Evolutionary conservation across 1,140 invertebrate genomes (phyloP).

Genomic region (Physella acuta): DNA sequence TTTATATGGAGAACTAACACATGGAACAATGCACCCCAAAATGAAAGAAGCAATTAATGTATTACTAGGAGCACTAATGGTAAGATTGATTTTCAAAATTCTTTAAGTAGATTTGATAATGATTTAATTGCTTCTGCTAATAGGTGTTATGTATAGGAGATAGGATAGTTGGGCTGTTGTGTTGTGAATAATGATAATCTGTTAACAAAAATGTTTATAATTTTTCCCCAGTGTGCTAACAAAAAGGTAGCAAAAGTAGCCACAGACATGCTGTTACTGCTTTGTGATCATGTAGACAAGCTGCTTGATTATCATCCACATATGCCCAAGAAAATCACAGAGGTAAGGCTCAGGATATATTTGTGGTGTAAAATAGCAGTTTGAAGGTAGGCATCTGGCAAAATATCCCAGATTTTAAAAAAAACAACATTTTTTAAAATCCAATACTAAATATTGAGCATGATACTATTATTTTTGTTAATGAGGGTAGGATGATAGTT

Average conservation of each 20-base stretch:
- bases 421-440: too few species aligned
- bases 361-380: too few species aligned
- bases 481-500: too few species aligned
- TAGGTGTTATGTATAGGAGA: neutral
- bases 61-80: conserved; percentile 83
- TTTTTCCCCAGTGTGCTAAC: conserved; percentile 81
- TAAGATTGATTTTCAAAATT: conserved; percentile 46
- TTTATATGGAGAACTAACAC: conserved; percentile 72
- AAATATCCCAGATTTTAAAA: too few species aligned
- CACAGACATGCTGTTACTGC: conserved; percentile 77
- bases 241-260: conserved; percentile 84
- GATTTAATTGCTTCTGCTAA: neutral
- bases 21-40: conserved; percentile 70
- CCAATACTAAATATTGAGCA: too few species aligned
- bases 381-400: too few species aligned
- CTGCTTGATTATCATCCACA: conserved; percentile 77
- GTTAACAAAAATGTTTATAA: too few species aligned
- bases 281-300: conserved; percentile 77
- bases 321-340: conserved; percentile 74
- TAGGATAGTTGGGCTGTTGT: neutral
- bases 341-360: conserved; percentile 60
- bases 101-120: neutral
- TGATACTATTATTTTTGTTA: too few species aligned
- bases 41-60: conserved; percentile 82
- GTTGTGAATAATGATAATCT: too few species aligned